Base-by-base conservation (phyloP, 2,888 invertebrate genomes). In the Eudasyphora cyanicolor region DNA sequence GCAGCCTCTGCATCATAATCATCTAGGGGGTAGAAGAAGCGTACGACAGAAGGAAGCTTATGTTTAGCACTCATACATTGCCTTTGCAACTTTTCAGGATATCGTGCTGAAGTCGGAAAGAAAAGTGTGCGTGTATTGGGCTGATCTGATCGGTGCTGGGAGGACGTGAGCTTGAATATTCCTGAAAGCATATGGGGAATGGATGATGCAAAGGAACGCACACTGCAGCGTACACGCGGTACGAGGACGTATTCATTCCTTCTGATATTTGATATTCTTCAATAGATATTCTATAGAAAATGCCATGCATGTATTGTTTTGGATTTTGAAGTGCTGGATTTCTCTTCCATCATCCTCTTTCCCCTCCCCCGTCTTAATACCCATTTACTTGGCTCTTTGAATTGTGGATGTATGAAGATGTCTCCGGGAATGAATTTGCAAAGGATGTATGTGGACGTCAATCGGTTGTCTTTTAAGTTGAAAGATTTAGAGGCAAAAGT, bases 261-360 rank as follows among this genome's bases (percentile, higher is more conserved):
- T 38, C 21, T 67, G 67, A 14, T 38, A 67, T 64, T 64, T 35
- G 32, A 38, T 64, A 64, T 67, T 42, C 38, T 67, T 8, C 67
- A 38, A 21, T 24, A 42, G 67, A 38, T 67, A 67, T 67, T 67
- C 10, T 42, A 67, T 24, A 67, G 42, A 67, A 67, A 67, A 67
- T 21, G 38, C 24, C 21, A 67, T 67, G 67, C 24, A 67, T 67
- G 67, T 67, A 38, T 42, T 67, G 42, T 67, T 67, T 64, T 38
- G 35, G 19, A 64, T 64, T 64, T 35, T 38, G 1, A 38, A 19
- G 19, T 38, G 38, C n/a, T n/a, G 38, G 19, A 38, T 35, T 64
- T n/a, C 35, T 57, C 14, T n/a, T 60, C 57, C 54, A 54, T 73
- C 35, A 70, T 49, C 70, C 49, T 49, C 45, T 45, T 45, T 45